These are phyloP conservation scores for Neoitamus cyanurus DNA, from an alignment of 2,888 invertebrate genomes.

Conservation along the genomic window DNA sequence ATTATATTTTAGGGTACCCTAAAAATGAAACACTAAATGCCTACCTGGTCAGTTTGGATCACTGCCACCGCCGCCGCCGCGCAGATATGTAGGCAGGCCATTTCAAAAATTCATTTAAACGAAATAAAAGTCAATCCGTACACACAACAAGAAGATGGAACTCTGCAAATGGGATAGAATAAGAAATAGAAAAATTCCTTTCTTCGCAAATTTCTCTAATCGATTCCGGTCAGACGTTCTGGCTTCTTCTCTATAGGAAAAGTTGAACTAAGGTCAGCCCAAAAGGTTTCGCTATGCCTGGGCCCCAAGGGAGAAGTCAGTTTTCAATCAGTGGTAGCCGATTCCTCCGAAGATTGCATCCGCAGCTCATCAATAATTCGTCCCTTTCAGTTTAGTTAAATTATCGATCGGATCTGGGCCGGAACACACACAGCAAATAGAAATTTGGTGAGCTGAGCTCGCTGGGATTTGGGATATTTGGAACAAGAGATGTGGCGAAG, in stretches of 20 bases:
- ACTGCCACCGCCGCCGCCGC: not conserved
- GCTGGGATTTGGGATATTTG: not conserved
- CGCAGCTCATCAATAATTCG: constrained; percentile 27
- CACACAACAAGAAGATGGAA: not conserved
- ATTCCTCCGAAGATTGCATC: constrained; percentile 15
- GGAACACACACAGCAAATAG: constrained; percentile 2
- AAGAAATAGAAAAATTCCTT: not conserved
- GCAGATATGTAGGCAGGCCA: not conserved
- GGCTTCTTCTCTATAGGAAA: not conserved
- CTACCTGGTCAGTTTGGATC: not conserved
- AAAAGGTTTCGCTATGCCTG: not conserved
- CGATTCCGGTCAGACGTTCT: not conserved
- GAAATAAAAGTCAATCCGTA: not conserved
- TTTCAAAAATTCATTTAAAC: not conserved
- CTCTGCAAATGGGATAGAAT: not conserved
- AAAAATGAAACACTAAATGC: not conserved
- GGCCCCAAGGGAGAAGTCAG: constrained; percentile 2
- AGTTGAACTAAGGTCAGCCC: not conserved
- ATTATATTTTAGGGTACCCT: not conserved
- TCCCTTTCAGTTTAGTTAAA: constrained; percentile 29
- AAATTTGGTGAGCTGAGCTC: not conserved
- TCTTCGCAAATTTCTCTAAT: not conserved
- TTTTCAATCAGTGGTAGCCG: constrained; percentile 22
- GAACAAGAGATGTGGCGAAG: not conserved
- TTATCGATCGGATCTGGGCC: constrained; percentile 11